Base-by-base conservation (phyloP, 2,113 vertebrate species). In the Genyomyrus donnyi region DNA sequence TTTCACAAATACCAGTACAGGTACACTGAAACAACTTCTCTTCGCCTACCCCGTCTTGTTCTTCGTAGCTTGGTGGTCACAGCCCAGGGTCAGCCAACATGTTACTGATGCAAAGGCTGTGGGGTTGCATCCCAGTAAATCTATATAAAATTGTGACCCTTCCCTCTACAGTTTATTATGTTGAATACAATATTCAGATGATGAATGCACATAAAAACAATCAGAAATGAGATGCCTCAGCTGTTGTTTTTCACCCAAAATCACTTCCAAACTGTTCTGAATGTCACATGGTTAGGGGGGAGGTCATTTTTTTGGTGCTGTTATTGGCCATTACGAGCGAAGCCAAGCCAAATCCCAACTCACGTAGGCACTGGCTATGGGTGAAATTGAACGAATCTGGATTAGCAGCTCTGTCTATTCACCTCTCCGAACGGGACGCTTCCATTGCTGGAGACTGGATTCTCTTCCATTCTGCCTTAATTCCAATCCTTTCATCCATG, bases 391-490 rank as follows among this genome's bases (percentile, higher is more conserved):
- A 42, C 35, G 17, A 42, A 85, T 92, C 87, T 90, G 92, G 92
- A 94, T 93, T 94, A 93, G 90, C 89, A 91, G 53, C 91, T 90
- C 88, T 17, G 15, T 15, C 88, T 31, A 35, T 27, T 31, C 85
- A 31, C 50, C 31, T 8, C 49, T 86, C 83, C 90, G 91, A 91
- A 86, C 27, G 88, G 46, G 48, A 88, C 66, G 93, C 91, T 92
- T 92, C 89, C 49, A 49, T 94, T 93, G 90, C 93, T 95, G 88
- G 92, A 94, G 93, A 94, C 91, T 50, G 52, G 49, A 58, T 48
- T 42, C 42, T 56, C 52, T 53, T 49, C 21, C 89, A 15, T 17
- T 74, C 21, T 90, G 53, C 89, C 74, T 70, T 91, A 70, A 91
- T 90, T 92, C 90, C 89, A 52, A 11, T 91, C 56, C 90, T 92